Conservation (phyloP, 2,888 invertebrate genomes). For the Ceratothoa steindachneri region DNA sequence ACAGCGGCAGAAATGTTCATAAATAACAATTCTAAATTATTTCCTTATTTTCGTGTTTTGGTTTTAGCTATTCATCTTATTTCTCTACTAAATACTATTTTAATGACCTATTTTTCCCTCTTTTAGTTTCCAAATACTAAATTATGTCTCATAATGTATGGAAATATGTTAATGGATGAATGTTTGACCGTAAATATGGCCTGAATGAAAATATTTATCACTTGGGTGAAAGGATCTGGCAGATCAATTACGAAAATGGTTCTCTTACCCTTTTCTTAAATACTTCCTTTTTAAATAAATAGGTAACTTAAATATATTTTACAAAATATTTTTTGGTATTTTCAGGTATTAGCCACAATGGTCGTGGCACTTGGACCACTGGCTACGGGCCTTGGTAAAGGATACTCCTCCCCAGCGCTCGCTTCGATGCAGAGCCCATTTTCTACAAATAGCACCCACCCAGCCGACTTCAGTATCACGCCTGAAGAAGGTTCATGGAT, state of each 20-base stretch:
- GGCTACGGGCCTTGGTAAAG: constrained; percentile 73
- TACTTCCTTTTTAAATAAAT: background rate
- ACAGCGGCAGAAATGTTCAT: too few relatives aligned
- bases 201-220: background rate
- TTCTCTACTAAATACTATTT: too few relatives aligned
- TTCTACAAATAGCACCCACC: constrained; percentile 42
- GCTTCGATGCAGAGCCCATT: constrained; percentile 60
- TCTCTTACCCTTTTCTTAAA: background rate
- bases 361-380: constrained; percentile 75
- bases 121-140: too few relatives aligned
- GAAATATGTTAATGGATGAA: background rate
- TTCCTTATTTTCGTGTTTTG: too few relatives aligned
- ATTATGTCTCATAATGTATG: too few relatives aligned
- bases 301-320: background rate
- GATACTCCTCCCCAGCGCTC: constrained; percentile 76
- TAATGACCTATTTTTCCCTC: too few relatives aligned
- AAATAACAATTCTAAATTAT: too few relatives aligned
- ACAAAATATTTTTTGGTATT: constrained; percentile 15
- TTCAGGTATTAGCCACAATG: constrained; percentile 69
- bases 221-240: background rate
- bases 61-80: too few relatives aligned
- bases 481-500: constrained; percentile 79
- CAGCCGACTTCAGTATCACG: constrained; percentile 49
- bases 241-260: background rate
- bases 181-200: background rate